Base-by-base conservation (phyloP, 2,113 vertebrate species). In the Crotophaga sulcirostris region DNA sequence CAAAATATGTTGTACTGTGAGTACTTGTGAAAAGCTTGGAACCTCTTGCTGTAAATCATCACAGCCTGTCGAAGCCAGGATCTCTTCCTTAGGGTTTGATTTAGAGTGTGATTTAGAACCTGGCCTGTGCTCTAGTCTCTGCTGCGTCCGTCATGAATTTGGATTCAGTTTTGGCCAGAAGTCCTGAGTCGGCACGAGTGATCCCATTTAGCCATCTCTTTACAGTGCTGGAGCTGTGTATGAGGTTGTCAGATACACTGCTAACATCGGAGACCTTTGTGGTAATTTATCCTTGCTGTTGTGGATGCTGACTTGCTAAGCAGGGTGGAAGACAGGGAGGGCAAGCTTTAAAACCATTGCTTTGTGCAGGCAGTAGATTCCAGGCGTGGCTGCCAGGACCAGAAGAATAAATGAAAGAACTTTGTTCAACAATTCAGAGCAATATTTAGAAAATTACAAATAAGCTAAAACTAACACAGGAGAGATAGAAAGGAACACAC, bases 41-140 rank as follows among this genome's bases (percentile, higher is more conserved):
- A 67, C 42, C 10, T 8, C 60, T 70, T 38, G 40, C 83, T 89
- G 76, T 87, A 95, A 96, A 96, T 96, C 86, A 89, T 26, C 12
- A 2, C 69, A 93, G 69, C 36, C 64, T 81, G 52, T 74, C 0
- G 1, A 85, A 88, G 75, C 67, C 79, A 77, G 52, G 90, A 96
- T 93, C 92, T 81, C 92, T 93, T 86, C 74, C 90, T 90, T 90
- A 90, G 49, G 76, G 40, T 84, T 96, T 94, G 92, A 96, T 93
- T 96, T 96, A 88, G 69, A 68, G 73, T 0, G 5, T 90, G 85
- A 96, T 88, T 89, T 96, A 95, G 86, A 95, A 21, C 33, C 72
- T 79, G 76, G 60, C 83, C 93, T 88, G 52, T 1, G 29, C 83
- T 94, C 64, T 89, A 62, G 93, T 64, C 59, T 94, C 69, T 51